Evolutionary conservation across 2,113 vertebrate species (phyloP).

Genomic region (Elaphurus davidianus): DNA sequence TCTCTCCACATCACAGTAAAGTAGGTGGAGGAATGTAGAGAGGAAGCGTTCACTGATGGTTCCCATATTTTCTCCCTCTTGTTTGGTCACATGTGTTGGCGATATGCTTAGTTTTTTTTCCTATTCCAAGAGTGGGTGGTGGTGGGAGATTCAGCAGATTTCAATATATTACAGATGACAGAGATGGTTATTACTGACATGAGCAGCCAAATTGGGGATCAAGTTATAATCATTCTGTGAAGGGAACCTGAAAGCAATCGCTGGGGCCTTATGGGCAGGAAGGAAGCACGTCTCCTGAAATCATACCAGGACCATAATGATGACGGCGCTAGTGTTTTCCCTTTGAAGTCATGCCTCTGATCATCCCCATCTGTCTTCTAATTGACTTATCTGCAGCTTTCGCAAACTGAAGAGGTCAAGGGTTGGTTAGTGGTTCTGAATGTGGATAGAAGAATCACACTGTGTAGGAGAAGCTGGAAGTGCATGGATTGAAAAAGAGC

Average conservation of each 20-base stretch:
- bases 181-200: conserved; percentile 48
- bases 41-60: neutral
- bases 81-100: conserved; percentile 61
- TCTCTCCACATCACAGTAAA: neutral
- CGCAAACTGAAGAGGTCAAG: neutral
- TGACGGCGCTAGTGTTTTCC: no score
- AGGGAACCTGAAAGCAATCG: conserved; percentile 41
- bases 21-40: neutral
- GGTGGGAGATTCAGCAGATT: conserved; percentile 53
- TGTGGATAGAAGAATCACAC: neutral
- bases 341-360: conserved; percentile 22
- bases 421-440: neutral
- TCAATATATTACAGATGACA: conserved; percentile 45
- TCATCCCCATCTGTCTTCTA: conserved; percentile 10
- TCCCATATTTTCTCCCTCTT: conserved; percentile 16
- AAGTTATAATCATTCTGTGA: conserved; percentile 27
- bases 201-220: conserved; percentile 42
- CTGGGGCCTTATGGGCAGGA: neutral
- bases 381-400: neutral
- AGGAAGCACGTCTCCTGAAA: conserved; percentile 26
- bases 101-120: conserved; percentile 8
- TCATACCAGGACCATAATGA: neutral
- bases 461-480: neutral
- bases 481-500: neutral
- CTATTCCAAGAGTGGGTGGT: neutral